phyloP scores from a whole-genome alignment of 2,113 vertebrate genomes.

The Phalacrocorax aristotelis region DNA sequence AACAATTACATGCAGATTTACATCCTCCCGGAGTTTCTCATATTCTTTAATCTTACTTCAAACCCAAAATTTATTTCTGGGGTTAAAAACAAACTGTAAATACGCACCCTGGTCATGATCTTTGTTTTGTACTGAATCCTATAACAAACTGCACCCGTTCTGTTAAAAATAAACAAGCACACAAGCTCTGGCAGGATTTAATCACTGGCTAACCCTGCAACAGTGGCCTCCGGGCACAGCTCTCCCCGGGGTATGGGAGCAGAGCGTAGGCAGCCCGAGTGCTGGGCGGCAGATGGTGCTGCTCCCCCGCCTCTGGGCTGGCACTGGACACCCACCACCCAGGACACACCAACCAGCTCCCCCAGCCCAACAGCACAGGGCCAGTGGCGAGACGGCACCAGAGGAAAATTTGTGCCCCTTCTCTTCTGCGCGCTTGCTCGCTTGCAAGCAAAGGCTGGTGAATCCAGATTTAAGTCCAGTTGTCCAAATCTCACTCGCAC shows the following conservation, averaged over 20 bases:
- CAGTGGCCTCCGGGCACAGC: neutral
- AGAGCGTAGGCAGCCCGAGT: rapidly evolving
- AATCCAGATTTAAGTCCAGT: neutral
- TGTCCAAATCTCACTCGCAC: neutral
- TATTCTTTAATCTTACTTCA: neutral
- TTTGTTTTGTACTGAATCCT: neutral
- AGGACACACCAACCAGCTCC: rapidly evolving
- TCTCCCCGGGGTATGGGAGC: rapidly evolving
- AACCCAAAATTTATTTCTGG: neutral
- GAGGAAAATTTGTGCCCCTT: neutral
- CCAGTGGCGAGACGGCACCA: rapidly evolving
- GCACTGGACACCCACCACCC: neutral
- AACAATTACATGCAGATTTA: neutral
- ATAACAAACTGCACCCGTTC: neutral
- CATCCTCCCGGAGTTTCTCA: neutral
- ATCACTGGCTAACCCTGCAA: rapidly evolving
- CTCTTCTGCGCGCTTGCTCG: neutral
- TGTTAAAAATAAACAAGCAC: neutral
- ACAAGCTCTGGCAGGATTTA: neutral
- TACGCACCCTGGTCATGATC: neutral
- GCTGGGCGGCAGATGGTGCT: neutral
- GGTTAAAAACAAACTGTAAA: neutral
- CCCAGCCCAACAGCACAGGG: rapidly evolving
- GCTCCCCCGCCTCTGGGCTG: rapidly evolving
- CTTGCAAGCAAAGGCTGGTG: neutral